Evolutionary conservation across 2,888 invertebrate genomes (phyloP), one percentile per base, ranked within the genome.

Genomic region (Gastrophysa polygoni): DNA sequence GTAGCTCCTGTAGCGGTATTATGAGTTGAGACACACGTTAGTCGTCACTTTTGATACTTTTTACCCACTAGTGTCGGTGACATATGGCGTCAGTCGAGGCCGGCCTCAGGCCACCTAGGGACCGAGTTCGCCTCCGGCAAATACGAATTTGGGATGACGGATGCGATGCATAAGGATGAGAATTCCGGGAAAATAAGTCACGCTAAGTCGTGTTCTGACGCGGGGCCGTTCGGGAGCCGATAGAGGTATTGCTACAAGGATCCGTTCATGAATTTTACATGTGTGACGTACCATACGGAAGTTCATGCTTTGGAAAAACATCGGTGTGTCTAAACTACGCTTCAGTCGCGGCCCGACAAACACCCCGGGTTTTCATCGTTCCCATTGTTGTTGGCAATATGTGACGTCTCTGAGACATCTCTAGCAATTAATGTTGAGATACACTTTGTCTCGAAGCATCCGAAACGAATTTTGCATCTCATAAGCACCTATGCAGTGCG

Each of bases 31-130:
- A 54, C 54, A 54, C 54, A 54, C 54, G 24, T 54, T 43, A 54
- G 43, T 54, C 54, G 54, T 54, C 54, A 54, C 54, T 54, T 54
- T 34, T 38, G 54, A 54, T 54, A 54, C 54, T 54, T 54, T 20
- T 54, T 54, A 54, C 54, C 43, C 16, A 54, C 54, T 43, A 43
- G 44, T 54, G 43, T 24, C 34, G 38, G 54, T 54, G 54, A 54
- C 54, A 54, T 54, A 54, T 54, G 54, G 54, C 34, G 38, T 38
- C 14, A 38, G 38, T n/a, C 14, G 3, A 38, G 16, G 17, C n/a
- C n/a, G n/a, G n/a, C n/a, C n/a, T n/a, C n/a, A n/a, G 20, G 29
- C n/a, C 16, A 38, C 3, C 38, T 5, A 38, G 38, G 21, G 20
- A 52, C 34, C 7, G 14, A 34, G 20, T 38, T 34, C 8, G 38